Evolutionary conservation across 2,797 vertebrate species (phyloP).

Genomic region (Acanthopagrus latus): DNA sequence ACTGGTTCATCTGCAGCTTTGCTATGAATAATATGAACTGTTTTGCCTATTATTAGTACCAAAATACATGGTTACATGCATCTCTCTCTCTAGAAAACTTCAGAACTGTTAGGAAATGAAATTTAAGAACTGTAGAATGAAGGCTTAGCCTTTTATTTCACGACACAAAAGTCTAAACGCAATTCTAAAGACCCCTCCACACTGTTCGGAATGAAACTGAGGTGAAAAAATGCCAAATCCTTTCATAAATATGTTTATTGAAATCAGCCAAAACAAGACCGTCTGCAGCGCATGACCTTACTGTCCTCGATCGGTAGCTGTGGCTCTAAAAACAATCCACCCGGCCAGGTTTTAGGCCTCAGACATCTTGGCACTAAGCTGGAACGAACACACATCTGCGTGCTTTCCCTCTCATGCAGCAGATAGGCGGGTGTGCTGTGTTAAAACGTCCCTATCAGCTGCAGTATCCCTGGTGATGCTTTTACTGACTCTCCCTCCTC

Average conservation of each 20-base stretch:
- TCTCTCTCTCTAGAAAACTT: neutral
- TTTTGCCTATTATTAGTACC: neutral
- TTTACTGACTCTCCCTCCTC: slow-evolving; percentile 24
- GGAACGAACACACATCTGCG: slow-evolving; percentile 1
- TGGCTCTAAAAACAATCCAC: neutral
- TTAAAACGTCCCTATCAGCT: slow-evolving; percentile 16
- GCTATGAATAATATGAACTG: neutral
- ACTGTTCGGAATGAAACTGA: neutral
- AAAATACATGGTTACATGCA: neutral
- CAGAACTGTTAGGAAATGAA: neutral
- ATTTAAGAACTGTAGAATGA: neutral
- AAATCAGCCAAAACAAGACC: neutral
- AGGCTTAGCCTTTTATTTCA: neutral
- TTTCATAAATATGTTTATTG: neutral
- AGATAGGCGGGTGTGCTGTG: neutral
- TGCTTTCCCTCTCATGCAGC: neutral
- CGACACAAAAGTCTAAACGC: neutral
- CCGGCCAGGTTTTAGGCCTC: neutral
- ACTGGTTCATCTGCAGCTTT: neutral
- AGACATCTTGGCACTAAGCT: neutral
- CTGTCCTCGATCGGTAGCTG: neutral
- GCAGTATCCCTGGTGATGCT: slow-evolving; percentile 23
- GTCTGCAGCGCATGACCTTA: neutral
- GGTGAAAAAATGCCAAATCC: neutral
- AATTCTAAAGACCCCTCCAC: neutral